phyloP scores from a whole-genome alignment of 2,113 vertebrate genomes.

The Struthidea cinerea region DNA sequence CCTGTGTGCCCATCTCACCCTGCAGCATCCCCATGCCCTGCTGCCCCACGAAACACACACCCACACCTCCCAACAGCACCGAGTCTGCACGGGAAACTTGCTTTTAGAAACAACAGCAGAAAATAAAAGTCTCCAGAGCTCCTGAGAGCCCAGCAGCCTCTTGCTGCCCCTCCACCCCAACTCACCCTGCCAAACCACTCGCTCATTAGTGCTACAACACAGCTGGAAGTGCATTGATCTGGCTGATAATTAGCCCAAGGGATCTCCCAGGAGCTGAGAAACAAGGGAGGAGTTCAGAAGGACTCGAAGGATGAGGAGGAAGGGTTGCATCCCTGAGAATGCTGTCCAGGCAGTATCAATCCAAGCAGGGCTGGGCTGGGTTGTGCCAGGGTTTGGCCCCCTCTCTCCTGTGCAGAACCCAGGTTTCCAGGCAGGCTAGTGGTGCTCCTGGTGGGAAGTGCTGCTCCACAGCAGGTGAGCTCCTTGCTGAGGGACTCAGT shows the following conservation, averaged over 20 bases:
- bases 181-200: neutral
- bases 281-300: neutral
- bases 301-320: rapidly evolving
- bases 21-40: neutral
- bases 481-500: neutral
- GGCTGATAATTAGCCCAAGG: neutral
- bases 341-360: neutral
- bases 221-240: neutral
- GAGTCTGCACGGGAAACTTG: neutral
- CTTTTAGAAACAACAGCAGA: neutral
- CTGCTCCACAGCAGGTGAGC: neutral
- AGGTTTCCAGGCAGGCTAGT: rapidly evolving
- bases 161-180: neutral
- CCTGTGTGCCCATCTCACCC: neutral
- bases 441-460: neutral
- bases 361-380: neutral
- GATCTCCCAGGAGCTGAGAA: neutral
- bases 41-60: neutral
- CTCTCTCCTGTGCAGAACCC: neutral
- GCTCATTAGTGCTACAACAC: rapidly evolving
- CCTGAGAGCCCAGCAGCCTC: rapidly evolving
- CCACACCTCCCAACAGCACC: rapidly evolving
- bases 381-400: neutral
- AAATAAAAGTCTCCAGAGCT: neutral
- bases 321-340: neutral